Evolutionary conservation across 2,113 vertebrate genomes (phyloP).

Genomic region (Archocentrus centrarchus): DNA sequence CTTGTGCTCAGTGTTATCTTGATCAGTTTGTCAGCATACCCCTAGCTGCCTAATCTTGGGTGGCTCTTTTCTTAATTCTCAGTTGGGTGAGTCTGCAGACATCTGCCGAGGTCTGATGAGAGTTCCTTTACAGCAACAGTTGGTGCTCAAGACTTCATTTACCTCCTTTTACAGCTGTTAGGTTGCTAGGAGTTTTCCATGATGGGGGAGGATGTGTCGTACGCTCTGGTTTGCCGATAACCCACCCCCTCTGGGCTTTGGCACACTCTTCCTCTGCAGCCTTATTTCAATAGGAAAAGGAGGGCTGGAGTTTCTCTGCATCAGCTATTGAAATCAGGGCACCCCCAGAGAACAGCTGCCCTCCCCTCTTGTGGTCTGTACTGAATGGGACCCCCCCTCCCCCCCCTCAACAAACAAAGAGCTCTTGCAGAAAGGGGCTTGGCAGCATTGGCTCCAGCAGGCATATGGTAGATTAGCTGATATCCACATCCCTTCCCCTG

Average conservation of each 20-base stretch:
- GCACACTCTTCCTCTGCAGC: conserved; percentile 75
- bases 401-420: conserved; percentile 78
- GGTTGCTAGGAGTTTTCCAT: conserved; percentile 55
- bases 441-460: conserved; percentile 64
- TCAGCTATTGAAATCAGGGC: conserved; percentile 62
- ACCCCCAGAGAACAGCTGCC: conserved; percentile 47
- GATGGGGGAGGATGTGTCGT: conserved; percentile 31
- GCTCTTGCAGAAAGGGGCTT: conserved; percentile 56
- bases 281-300: conserved; percentile 56
- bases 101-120: conserved; percentile 58
- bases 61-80: conserved; percentile 41
- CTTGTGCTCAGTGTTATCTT: conserved; percentile 22
- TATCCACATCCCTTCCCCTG: conserved; percentile 23
- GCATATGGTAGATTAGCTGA: conserved; percentile 79
- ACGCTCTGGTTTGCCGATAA: conserved; percentile 39
- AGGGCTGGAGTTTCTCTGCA: conserved; percentile 31
- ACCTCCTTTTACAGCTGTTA: conserved; percentile 63
- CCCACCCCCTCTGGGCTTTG: conserved; percentile 59
- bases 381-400: conserved; percentile 76
- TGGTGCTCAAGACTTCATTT: conserved; percentile 38
- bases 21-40: conserved; percentile 14
- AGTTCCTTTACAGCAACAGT: conserved; percentile 63
- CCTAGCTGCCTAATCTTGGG: conserved; percentile 51
- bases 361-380: conserved; percentile 24
- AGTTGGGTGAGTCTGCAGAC: conserved; percentile 45